A percentile compares a stretch with the other conserved stretches of the same genome.
These are phyloP conservation scores for Dromococcyx pavoninus DNA, from an alignment of 2,797 vertebrate genomes.

Conservation along the genomic window DNA sequence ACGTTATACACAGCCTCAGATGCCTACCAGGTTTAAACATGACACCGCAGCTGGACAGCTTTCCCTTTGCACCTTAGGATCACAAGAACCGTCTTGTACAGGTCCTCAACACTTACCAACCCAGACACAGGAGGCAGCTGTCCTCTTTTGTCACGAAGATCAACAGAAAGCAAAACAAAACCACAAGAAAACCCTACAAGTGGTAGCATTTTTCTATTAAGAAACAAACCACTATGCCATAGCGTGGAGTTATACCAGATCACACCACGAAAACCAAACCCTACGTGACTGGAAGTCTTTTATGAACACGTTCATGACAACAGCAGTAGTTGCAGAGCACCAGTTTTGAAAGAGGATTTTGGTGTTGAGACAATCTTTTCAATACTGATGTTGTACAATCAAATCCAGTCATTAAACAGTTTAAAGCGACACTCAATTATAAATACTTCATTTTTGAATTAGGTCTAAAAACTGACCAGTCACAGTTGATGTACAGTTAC, in stretches of 20 bases:
- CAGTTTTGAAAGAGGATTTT: constrained; percentile 61
- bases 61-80: not conserved
- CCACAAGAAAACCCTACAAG: constrained; percentile 10
- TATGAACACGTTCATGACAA: constrained; percentile 40
- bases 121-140: not conserved
- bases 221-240: constrained; percentile 21
- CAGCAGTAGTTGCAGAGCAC: constrained; percentile 59
- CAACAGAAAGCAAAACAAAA: not conserved
- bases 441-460: constrained; percentile 61
- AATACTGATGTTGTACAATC: constrained; percentile 67
- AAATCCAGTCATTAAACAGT: constrained; percentile 67
- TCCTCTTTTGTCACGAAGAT: not conserved
- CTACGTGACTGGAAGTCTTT: constrained; percentile 52
- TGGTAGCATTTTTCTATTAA: not conserved
- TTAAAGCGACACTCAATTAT: constrained; percentile 56
- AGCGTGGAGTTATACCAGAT: constrained; percentile 14
- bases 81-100: not conserved
- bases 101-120: constrained; percentile 50
- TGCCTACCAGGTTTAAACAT: not conserved
- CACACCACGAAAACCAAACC: constrained; percentile 28
- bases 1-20: not conserved
- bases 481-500: constrained; percentile 56
- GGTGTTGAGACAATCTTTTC: constrained; percentile 67
- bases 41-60: not conserved
- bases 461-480: constrained; percentile 67